Conservation (phyloP, 2,113 vertebrate species). For the Dicrurus megarhynchus region DNA sequence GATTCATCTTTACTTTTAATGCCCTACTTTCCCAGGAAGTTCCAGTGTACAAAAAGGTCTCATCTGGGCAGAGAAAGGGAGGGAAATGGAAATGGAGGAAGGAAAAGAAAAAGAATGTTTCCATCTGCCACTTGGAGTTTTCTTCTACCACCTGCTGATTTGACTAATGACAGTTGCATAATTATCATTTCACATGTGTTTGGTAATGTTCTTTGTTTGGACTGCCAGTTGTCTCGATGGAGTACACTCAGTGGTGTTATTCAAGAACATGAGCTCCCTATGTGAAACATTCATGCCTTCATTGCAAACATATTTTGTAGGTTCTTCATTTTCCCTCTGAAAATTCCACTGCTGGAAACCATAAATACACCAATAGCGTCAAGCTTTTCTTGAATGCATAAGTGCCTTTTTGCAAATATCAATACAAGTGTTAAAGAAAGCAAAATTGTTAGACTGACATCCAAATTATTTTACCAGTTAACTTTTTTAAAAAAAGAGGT, state of each 20-base stretch:
- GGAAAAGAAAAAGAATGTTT: slow-evolving; percentile 11
- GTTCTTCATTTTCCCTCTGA: background rate
- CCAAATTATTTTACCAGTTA: background rate
- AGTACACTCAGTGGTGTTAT: background rate
- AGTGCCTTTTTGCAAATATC: background rate
- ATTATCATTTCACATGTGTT: slow-evolving; percentile 30
- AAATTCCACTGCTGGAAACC: background rate
- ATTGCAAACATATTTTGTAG: background rate
- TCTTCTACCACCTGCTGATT: slow-evolving; percentile 36
- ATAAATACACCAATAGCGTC: background rate
- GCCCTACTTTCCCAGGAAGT: background rate
- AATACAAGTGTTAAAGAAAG: background rate
- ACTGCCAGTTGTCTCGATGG: slow-evolving; percentile 17
- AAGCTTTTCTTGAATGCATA: background rate
- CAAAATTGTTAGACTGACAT: background rate
- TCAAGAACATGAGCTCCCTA: background rate
- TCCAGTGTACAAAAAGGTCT: background rate
- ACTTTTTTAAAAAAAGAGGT: background rate
- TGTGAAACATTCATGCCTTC: background rate
- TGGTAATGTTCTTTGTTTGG: slow-evolving; percentile 32
- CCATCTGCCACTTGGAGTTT: slow-evolving; percentile 38
- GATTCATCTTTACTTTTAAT: background rate
- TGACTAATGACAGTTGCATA: slow-evolving; percentile 38
- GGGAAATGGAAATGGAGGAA: background rate
- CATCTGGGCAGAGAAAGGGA: background rate